Evolutionary conservation across 2,888 invertebrate genomes (phyloP).

Genomic region (Tiliacea aurago): DNA sequence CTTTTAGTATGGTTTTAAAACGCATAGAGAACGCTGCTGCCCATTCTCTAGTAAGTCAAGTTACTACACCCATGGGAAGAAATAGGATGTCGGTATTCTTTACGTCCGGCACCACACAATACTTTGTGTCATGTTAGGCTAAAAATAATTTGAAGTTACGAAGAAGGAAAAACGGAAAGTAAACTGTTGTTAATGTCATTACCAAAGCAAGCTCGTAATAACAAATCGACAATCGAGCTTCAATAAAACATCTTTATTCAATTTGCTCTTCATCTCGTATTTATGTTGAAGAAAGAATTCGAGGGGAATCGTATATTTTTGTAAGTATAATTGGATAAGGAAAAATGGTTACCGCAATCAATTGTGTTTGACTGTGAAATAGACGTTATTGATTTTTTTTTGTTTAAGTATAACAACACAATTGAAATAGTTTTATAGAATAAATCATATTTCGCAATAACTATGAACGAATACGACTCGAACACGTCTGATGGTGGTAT

Average conservation of each 20-base stretch:
- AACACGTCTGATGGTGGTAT: neutral
- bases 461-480: neutral
- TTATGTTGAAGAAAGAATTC: neutral
- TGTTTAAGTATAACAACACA: neutral
- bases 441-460: no score
- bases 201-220: neutral
- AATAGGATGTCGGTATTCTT: no score
- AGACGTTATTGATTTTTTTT: constrained; percentile 12
- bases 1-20: no score
- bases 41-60: no score
- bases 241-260: neutral
- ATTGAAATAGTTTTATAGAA: neutral
- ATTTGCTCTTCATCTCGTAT: constrained; percentile 3
- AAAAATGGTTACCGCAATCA: constrained; percentile 27
- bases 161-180: neutral
- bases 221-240: neutral
- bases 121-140: neutral
- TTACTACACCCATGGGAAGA: no score
- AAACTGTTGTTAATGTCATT: neutral
- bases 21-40: no score
- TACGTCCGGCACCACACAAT: no score
- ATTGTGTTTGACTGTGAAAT: constrained; percentile 18
- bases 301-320: constrained; percentile 30
- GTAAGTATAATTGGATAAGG: constrained; percentile 35
- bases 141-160: neutral